Base-by-base conservation (phyloP, 2,797 vertebrate species). In the Acanthurus lineatus region DNA sequence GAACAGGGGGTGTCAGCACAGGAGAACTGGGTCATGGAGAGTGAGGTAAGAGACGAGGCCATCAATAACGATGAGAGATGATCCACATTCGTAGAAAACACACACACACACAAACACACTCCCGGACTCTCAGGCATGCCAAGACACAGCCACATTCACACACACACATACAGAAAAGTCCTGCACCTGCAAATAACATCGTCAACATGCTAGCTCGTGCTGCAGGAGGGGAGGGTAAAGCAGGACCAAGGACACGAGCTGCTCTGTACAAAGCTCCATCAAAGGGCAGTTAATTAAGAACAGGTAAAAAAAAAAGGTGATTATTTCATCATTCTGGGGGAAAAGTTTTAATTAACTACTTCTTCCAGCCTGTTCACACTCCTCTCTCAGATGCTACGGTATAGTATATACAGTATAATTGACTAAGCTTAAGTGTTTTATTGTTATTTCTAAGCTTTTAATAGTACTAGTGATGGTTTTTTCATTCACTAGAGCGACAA, bases 1-100 rank as follows among this genome's bases (percentile, higher is more conserved):
- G 83, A 90, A 82, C 77, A 81, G 72, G 76, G 67, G 88, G 83
- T 79, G 87, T 92, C 91, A 87, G 84, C 75, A 22, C 77, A 81
- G 44, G 2, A 85, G 77, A 96, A 93, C 59, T 84, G 95, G 93
- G 93, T 94, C 92, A 94, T 1, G 62, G 87, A 73, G 75, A 84
- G 74, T 83, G 82, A 86, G 64, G 77, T 83, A 85, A 48, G 62
- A 83, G 88, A 89, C 63, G 58, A 88, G 88, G 78, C 90, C 90
- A 92, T 93, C 89, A 86, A 89, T 93, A 88, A 91, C 69, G 9
- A 83, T 86, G 83, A 87, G 76, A 79, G 77, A 91, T 70, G 87
- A 86, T 85, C 77, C 83, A 77, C 82, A 86, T 84, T 75, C 52
- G 22, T 76, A 60, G 67, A 77, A 64, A 64, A 73, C 20, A 65